phyloP scores from a whole-genome alignment of 2,797 vertebrate species.

The Crenichthys baileyi region DNA sequence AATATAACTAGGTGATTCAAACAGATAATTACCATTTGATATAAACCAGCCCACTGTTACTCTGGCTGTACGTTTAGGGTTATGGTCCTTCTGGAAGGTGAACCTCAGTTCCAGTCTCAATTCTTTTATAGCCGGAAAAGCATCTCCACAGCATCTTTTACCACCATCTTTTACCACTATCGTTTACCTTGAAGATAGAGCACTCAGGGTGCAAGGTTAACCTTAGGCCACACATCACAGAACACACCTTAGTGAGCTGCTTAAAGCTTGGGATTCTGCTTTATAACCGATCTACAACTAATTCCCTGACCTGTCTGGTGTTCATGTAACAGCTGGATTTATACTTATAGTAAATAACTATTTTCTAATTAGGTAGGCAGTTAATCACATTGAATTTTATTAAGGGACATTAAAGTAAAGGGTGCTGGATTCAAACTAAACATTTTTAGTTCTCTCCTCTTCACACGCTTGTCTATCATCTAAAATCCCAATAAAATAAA shows the following conservation, averaged over 20 bases:
- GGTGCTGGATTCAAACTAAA: not conserved
- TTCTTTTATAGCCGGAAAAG: not conserved
- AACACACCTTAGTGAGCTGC: not conserved
- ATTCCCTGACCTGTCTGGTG: not conserved
- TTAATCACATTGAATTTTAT: not conserved
- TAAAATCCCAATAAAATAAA: not conserved
- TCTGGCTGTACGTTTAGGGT: not conserved
- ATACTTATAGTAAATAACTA: not conserved
- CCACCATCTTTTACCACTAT: not conserved
- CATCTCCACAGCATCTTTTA: not conserved
- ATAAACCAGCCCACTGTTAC: not conserved
- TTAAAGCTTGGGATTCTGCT: not conserved
- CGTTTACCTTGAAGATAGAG: not conserved
- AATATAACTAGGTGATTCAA: not conserved
- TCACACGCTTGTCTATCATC: not conserved
- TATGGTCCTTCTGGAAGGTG: not conserved
- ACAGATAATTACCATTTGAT: not conserved
- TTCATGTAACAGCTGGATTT: not conserved
- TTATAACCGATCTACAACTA: not conserved
- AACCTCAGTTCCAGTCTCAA: not conserved
- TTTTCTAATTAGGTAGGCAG: not conserved
- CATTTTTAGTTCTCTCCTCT: not conserved
- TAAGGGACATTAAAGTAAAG: not conserved
- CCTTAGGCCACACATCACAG: not conserved
- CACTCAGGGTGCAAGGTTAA: no score